phyloP scores from a whole-genome alignment of 2,888 invertebrate genomes.

The Hetaerina titia region DNA sequence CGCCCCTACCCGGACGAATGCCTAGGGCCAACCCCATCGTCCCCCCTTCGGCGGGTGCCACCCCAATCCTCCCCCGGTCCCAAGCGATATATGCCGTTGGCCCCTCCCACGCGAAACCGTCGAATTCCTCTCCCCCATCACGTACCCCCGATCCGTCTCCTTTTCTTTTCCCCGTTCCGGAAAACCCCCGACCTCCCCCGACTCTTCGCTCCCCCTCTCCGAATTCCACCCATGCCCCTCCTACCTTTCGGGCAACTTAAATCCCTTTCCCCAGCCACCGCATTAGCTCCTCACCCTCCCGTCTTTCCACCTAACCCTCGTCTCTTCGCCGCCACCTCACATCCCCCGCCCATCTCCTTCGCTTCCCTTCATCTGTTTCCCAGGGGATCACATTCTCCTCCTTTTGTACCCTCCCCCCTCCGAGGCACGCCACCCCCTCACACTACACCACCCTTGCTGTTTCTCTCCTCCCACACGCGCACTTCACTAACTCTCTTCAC shows the following conservation, averaged over 20 bases:
- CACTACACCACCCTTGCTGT: background rate
- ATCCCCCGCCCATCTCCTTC: background rate
- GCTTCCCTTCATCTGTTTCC: slow-evolving; percentile 50
- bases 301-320: background rate
- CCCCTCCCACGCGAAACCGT: slow-evolving; percentile 56
- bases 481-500: background rate
- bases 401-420: background rate
- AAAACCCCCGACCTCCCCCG: background rate
- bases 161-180: slow-evolving; percentile 22
- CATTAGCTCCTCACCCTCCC: slow-evolving; percentile 50
- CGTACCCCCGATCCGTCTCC: slow-evolving; percentile 63
- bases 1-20: background rate
- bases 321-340: background rate
- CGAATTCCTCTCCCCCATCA: slow-evolving; percentile 62
- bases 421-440: background rate
- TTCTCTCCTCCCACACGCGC: background rate
- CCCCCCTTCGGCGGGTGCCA: background rate
- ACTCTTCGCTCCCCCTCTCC: background rate
- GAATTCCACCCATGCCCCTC: background rate
- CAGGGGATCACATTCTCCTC: background rate
- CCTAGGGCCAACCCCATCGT: background rate
- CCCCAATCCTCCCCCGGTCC: background rate
- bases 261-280: slow-evolving; percentile 50
- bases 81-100: background rate
- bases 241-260: slow-evolving; percentile 25